Percentiles rank a stretch among this genome's conserved stretches.
Conservation (phyloP, 2,113 vertebrate species). For the Amphiprion ocellaris region DNA sequence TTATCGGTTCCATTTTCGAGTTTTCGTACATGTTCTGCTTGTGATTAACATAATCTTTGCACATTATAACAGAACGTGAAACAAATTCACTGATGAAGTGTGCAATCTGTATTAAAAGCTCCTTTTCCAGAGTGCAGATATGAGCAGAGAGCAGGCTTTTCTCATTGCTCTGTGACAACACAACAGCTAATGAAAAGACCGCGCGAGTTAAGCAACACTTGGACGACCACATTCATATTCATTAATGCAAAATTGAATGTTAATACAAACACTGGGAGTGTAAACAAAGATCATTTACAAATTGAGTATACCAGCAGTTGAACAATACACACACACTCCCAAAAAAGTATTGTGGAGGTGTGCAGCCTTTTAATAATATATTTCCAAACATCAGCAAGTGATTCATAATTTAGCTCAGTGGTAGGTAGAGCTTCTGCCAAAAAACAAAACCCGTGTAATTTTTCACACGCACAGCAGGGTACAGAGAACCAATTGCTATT, state of each 20-base stretch:
- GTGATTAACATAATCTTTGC: slow-evolving; percentile 20
- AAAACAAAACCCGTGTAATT: slow-evolving; percentile 43
- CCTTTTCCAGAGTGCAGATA: slow-evolving; percentile 20
- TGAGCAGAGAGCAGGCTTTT: slow-evolving; percentile 11
- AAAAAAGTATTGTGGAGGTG: slow-evolving; percentile 35
- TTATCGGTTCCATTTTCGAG: neutral
- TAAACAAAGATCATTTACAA: slow-evolving; percentile 69
- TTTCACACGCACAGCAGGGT: slow-evolving; percentile 51
- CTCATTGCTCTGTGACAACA: slow-evolving; percentile 37
- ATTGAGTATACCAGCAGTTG: slow-evolving; percentile 35
- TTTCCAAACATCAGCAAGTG: slow-evolving; percentile 57
- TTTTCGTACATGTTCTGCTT: slow-evolving; percentile 3
- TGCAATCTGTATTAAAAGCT: slow-evolving; percentile 34
- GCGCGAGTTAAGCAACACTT: slow-evolving; percentile 58
- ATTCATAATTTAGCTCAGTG: slow-evolving; percentile 61
- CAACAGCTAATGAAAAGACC: slow-evolving; percentile 49
- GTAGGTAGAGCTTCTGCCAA: slow-evolving; percentile 31
- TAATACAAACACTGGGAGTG: slow-evolving; percentile 55
- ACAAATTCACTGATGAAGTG: slow-evolving; percentile 28
- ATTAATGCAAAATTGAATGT: slow-evolving; percentile 66
- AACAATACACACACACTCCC: slow-evolving; percentile 10
- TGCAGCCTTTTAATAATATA: slow-evolving; percentile 55
- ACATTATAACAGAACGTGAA: slow-evolving; percentile 23
- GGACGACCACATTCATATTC: slow-evolving; percentile 69
- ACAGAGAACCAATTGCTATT: slow-evolving; percentile 48